Evolutionary conservation across 1,140 invertebrate genomes (phyloP).

Genomic region (Rhagoletis zephyria): DNA sequence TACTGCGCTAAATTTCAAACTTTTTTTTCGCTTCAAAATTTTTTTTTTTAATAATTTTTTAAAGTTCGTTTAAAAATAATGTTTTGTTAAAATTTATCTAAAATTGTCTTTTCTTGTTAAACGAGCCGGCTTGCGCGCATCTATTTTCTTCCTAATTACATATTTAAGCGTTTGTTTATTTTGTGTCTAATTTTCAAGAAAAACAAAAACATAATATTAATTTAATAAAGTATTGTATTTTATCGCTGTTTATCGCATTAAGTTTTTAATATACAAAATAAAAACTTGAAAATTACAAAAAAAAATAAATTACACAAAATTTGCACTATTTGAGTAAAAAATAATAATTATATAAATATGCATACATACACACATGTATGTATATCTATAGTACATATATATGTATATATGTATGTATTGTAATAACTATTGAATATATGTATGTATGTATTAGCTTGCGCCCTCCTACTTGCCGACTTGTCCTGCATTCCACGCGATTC

Average conservation of each 20-base stretch:
- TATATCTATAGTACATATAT: neutral
- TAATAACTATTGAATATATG: neutral
- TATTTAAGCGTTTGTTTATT: constrained; percentile 22
- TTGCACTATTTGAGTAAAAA: neutral
- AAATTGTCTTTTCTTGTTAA: neutral
- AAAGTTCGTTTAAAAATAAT: neutral
- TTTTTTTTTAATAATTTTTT: neutral
- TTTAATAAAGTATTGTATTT: constrained; percentile 40
- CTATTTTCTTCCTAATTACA: too few species aligned
- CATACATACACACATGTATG: too few species aligned
- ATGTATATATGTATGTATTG: constrained; percentile 5
- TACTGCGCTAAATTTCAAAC: neutral
- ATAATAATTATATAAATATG: neutral
- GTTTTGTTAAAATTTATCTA: neutral
- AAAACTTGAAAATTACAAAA: neutral
- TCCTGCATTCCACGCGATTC: neutral
- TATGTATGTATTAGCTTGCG: constrained; percentile 5
- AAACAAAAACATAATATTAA: neutral
- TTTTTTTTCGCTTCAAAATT: neutral
- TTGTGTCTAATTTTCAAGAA: neutral
- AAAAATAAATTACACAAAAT: constrained; percentile 1
- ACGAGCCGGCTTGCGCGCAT: neutral
- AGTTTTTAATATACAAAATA: neutral
- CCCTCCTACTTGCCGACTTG: neutral
- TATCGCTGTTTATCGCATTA: neutral